Base-by-base conservation (phyloP, 2,113 vertebrate species). In the Romanogobio albipinnatus region DNA sequence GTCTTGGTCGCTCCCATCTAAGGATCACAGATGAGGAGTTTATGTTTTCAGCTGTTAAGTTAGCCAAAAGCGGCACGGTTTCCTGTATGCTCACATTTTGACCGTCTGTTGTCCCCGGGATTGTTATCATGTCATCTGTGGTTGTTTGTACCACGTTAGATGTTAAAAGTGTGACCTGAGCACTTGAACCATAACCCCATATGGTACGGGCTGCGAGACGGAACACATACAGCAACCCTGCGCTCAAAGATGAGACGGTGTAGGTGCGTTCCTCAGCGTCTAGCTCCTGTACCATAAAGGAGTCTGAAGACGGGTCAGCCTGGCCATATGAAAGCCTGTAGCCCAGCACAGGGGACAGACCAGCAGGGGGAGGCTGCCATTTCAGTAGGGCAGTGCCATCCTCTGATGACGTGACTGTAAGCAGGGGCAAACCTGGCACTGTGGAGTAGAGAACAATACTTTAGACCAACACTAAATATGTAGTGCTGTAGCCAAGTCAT, bases 141-240 rank as follows among this genome's bases (percentile, higher is more conserved):
- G 83, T 66, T 90, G 90, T 95, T 33, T 97, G 96, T 24, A 92
- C 76, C 58, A 97, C 96, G 93, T 98, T 97, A 24, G 95, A 95
- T 76, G 96, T 95, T 26, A 94, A 93, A 90, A 99, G 94, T 90
- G 98, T 97, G 92, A 95, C 95, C 81, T 96, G 95, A 49, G 96
- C 95, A 88, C 98, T 97, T 86, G 97, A 96, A 83, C 98, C 98
- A 39, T 96, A 97, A 91, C 97, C 97, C 94, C 98, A 96, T 94
- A 96, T 96, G 93, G 98, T 99, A 86, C 94, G 96, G 93, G 96
- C 96, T 2, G 97, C 96, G 81, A 99, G 96, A 88, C 93, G 95
- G 91, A 99, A 99, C 86, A 97, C 39, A 0, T 99, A 99, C 15
- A 92, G 95, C 13, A 97, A 95, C 87, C 97, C 98, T 91, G 95